Evolutionary conservation across 2,113 vertebrate species (phyloP), one percentile per base, ranked within the genome.

Genomic region (Pollimyrus isidori): DNA sequence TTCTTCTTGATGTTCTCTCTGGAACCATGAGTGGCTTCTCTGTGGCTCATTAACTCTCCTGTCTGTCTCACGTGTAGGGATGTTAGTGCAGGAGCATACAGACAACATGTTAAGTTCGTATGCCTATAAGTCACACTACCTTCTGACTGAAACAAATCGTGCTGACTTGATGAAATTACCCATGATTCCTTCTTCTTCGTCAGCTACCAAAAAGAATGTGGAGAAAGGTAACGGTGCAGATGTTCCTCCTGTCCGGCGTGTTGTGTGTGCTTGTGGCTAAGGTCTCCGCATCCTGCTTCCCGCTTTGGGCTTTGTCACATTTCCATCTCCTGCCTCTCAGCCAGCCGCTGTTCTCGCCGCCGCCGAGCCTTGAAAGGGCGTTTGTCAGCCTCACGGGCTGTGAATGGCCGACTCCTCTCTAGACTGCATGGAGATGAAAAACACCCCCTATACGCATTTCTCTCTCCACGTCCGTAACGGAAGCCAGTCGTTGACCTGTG

Each of bases 151-250:
- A 96, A 99, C 98, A 99, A 99, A 99, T 97, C 97, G 98, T 98
- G 98, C 98, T 98, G 98, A 99, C 97, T 99, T 99, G 98, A 97
- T 97, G 97, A 99, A 99, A 99, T 99, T 99, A 99, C 98, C 98
- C 98, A 98, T 99, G 98, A 99, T 99, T 99, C 98, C 98, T 98
- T 97, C 97, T 97, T 97, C 98, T 98, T 99, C 98, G 97, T 98
- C 98, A 99, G 97, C 98, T 98, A 98, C 98, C 98, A 98, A 99
- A 99, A 99, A 99, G 98, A 99, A 98, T 98, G 97, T 97, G 98
- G 98, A 98, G 97, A 99, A 99, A 99, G 98, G 98, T 99, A 99
- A 98, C 94, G 94, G 97, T 97, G 97, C 96, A 96, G 96, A 97
- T 98, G 97, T 90, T 95, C 94, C 93, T 92, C 93, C 93, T 93